Conservation (phyloP, 2,797 vertebrate genomes). For the Astyanax mexicanus region DNA sequence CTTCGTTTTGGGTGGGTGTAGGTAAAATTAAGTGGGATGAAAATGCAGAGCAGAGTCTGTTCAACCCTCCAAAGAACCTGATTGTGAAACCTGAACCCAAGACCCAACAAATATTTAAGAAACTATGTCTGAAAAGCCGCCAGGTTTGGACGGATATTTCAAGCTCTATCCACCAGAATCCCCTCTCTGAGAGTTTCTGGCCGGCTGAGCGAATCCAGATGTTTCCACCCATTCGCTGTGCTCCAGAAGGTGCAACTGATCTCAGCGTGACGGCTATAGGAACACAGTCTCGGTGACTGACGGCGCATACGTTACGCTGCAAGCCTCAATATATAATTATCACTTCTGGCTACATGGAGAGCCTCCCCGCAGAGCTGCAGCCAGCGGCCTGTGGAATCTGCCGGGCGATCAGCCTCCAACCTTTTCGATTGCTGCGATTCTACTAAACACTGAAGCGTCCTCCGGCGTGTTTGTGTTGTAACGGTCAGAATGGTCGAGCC, state of each 20-base stretch:
- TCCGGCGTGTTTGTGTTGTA: not conserved
- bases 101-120: no score
- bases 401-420: no score
- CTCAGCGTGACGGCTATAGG: not conserved
- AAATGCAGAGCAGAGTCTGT: no score
- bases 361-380: not conserved
- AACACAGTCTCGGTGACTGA: not conserved
- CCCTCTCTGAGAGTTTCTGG: not conserved
- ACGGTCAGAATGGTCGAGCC: not conserved
- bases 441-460: not conserved
- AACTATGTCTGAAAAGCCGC: not conserved
- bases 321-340: not conserved
- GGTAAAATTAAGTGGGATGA: no score
- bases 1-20: no score
- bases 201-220: not conserved
- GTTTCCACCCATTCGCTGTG: not conserved
- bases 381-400: slow-evolving; percentile 9
- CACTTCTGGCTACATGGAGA: not conserved
- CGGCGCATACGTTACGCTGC: not conserved
- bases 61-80: no score
- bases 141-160: not conserved
- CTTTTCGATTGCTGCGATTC: not conserved
- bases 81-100: no score
- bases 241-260: slow-evolving; percentile 3
- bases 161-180: not conserved